phyloP scores from a whole-genome alignment of 1,140 invertebrate genomes.

The Drosophila parvula region DNA sequence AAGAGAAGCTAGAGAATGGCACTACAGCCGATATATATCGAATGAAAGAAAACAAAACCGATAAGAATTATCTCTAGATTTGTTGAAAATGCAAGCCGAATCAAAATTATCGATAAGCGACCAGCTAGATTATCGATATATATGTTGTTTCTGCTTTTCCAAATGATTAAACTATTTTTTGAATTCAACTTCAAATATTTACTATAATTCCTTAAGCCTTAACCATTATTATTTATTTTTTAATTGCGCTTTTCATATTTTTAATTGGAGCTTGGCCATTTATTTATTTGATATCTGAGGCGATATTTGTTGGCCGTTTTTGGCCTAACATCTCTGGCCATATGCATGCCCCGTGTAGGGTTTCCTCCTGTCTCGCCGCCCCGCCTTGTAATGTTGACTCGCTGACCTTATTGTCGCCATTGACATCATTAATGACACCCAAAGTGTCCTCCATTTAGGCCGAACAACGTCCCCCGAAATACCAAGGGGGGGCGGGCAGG shows the following conservation, averaged over 20 bases:
- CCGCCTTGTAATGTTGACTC: conserved; percentile 1
- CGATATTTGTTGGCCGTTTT: neutral
- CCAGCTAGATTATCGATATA: neutral
- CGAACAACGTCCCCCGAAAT: conserved; percentile 14
- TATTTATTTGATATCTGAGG: neutral
- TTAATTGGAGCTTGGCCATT: too few species aligned
- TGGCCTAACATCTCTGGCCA: neutral
- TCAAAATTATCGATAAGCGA: too few species aligned
- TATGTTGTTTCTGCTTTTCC: too few species aligned
- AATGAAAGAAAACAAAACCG: too few species aligned
- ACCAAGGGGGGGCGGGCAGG: neutral
- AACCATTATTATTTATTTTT: too few species aligned
- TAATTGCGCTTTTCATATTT: neutral
- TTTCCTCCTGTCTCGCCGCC: conserved; percentile 3
- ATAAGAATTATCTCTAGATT: too few species aligned
- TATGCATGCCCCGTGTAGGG: conserved; percentile 10
- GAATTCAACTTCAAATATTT: too few species aligned
- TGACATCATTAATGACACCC: conserved; percentile 80
- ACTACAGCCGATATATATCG: neutral
- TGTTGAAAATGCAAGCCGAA: too few species aligned
- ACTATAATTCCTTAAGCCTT: too few species aligned
- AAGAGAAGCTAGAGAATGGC: neutral
- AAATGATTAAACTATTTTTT: neutral
- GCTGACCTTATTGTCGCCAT: conserved; percentile 49
- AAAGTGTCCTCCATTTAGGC: conserved; percentile 75